Evolutionary conservation across 2,113 vertebrate genomes (phyloP).

Genomic region (Phyllopteryx taeniolatus): DNA sequence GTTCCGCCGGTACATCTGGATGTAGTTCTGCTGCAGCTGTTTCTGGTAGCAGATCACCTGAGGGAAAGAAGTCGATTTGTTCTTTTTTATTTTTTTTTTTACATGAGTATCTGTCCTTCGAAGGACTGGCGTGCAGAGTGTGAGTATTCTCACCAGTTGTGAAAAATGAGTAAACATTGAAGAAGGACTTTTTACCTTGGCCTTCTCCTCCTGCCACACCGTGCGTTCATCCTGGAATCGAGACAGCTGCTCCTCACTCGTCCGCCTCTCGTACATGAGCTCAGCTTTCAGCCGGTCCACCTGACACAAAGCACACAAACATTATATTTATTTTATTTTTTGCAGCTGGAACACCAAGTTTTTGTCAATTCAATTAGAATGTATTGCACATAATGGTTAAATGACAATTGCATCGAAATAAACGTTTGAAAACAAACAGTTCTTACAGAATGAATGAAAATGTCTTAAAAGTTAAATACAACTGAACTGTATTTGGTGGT

Average conservation of each 20-base stretch:
- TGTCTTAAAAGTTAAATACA: too few species aligned
- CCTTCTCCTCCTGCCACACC: slow-evolving; percentile 96
- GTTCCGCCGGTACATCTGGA: slow-evolving; percentile 97
- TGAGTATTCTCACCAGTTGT: too few species aligned
- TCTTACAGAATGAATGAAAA: too few species aligned
- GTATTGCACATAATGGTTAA: too few species aligned
- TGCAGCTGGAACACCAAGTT: too few species aligned
- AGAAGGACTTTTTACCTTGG: slow-evolving; percentile 68
- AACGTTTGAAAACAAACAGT: too few species aligned
- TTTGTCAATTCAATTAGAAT: too few species aligned
- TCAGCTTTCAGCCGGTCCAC: slow-evolving; percentile 84
- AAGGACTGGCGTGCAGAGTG: neutral
- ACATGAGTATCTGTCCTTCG: neutral
- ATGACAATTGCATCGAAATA: too few species aligned
- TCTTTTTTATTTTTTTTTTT: too few species aligned
- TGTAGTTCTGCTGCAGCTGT: slow-evolving; percentile 97
- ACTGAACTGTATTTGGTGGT: too few species aligned
- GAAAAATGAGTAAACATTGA: too few species aligned
- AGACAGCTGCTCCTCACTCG: slow-evolving; percentile 83
- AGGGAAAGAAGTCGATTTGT: neutral
- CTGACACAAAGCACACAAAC: slow-evolving; percentile 27
- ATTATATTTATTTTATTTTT: neutral
- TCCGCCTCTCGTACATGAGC: slow-evolving; percentile 81
- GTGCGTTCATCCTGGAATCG: slow-evolving; percentile 85
- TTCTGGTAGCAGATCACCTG: slow-evolving; percentile 96